A percentile compares a stretch with the other conserved stretches of the same genome.
Conservation (phyloP, 2,113 vertebrate genomes). For the Hiodon tergisus region DNA sequence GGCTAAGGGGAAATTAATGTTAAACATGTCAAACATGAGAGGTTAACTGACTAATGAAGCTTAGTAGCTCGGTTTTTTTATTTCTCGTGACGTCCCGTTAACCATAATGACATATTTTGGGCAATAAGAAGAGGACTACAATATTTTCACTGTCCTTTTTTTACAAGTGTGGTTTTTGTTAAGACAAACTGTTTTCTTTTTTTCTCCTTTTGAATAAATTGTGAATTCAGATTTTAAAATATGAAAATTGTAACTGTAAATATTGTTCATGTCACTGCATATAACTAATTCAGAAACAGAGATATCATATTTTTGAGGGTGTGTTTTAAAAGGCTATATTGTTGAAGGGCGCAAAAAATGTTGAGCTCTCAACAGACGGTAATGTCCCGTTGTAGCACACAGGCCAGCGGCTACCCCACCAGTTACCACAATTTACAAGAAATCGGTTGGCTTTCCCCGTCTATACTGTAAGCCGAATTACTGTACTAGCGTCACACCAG, state of each 20-base stretch:
- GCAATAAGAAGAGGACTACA: constrained; percentile 98
- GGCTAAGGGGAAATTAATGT: constrained; percentile 46
- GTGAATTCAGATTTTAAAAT: constrained; percentile 81
- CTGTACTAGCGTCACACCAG: constrained; percentile 77
- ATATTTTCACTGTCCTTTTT: constrained; percentile 87
- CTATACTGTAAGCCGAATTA: constrained; percentile 69
- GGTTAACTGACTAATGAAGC: constrained; percentile 71
- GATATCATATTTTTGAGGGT: constrained; percentile 96
- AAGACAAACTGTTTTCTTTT: constrained; percentile 68
- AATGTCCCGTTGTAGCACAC: constrained; percentile 50
- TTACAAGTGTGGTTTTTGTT: constrained; percentile 97
- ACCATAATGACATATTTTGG: constrained; percentile 96
- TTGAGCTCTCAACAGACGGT: constrained; percentile 59
- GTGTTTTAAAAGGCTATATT: constrained; percentile 75
- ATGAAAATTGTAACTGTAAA: constrained; percentile 82
- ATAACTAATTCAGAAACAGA: constrained; percentile 84
- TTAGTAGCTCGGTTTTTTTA: constrained; percentile 72
- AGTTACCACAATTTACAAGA: constrained; percentile 43
- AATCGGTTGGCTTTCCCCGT: constrained; percentile 60
- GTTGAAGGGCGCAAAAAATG: constrained; percentile 46
- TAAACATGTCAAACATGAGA: constrained; percentile 55
- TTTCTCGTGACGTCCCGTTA: constrained; percentile 80
- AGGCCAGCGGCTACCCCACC: constrained; percentile 61
- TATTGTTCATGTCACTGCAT: constrained; percentile 97
- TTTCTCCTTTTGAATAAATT: constrained; percentile 77